Percentiles rank a stretch among this genome's conserved stretches.
Evolutionary conservation across 1,140 invertebrate species (phyloP).

Genomic region (Temnothorax curvispinosus): DNA sequence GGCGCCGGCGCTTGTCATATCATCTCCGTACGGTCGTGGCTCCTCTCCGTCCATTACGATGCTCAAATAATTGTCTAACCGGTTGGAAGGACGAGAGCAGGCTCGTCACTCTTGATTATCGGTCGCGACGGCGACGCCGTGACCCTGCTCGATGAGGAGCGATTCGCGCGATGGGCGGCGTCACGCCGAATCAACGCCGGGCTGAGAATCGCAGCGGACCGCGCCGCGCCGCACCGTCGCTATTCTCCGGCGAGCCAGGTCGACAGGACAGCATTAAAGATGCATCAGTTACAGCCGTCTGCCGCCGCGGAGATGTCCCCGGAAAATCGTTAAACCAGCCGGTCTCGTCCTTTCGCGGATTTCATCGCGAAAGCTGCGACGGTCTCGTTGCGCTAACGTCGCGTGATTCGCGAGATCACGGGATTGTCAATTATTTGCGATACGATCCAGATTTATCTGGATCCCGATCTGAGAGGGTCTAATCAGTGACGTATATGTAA

Average conservation of each 20-base stretch:
- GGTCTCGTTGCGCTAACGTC: background rate
- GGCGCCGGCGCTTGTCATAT: slow-evolving; percentile 48
- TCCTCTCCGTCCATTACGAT: slow-evolving; percentile 48
- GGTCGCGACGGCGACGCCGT: slow-evolving; percentile 40
- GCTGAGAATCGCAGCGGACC: slow-evolving; percentile 38
- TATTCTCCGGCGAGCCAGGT: slow-evolving; percentile 7
- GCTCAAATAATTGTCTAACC: slow-evolving; percentile 54
- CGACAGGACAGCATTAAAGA: slow-evolving; percentile 71
- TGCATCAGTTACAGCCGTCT: slow-evolving; percentile 62
- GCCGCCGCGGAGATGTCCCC: slow-evolving; percentile 40
- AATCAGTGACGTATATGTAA: background rate
- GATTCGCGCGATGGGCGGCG: background rate
- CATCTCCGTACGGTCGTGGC: slow-evolving; percentile 11
- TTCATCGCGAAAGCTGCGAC: background rate
- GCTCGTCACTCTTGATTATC: slow-evolving; percentile 67
- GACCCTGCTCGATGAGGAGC: slow-evolving; percentile 23
- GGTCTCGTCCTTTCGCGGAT: background rate
- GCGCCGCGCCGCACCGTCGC: background rate
- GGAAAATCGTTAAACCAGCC: slow-evolving; percentile 69
- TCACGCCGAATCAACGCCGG: slow-evolving; percentile 16
- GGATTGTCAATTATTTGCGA: background rate
- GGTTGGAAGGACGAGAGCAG: slow-evolving; percentile 34
- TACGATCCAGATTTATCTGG: background rate
- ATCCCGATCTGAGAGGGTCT: background rate
- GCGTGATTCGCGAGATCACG: background rate